These are phyloP conservation scores for Leptopilina syphax DNA, from an alignment of 2,888 invertebrate genomes.

Conservation along the genomic window DNA sequence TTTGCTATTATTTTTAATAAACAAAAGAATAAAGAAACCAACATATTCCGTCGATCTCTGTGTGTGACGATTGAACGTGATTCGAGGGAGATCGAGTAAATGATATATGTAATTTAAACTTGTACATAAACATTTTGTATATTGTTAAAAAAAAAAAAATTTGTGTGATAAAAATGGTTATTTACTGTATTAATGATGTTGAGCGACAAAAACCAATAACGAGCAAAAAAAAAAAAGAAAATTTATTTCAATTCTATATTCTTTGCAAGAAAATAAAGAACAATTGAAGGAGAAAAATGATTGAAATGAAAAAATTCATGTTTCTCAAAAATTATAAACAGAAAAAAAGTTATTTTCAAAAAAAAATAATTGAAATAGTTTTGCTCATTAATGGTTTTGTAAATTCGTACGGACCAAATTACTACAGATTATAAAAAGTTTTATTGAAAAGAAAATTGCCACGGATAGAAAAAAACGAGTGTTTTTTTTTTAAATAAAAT, in stretches of 20 bases:
- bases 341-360: background rate
- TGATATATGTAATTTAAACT: slow-evolving; percentile 74
- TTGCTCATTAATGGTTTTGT: background rate
- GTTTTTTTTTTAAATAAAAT: no score
- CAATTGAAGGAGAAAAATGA: no score
- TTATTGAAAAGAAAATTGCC: background rate
- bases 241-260: slow-evolving; percentile 26
- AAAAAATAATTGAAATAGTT: slow-evolving; percentile 1
- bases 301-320: background rate
- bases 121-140: slow-evolving; percentile 77
- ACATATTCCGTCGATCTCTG: slow-evolving; percentile 41
- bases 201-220: slow-evolving; percentile 41
- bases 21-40: background rate
- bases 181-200: slow-evolving; percentile 67
- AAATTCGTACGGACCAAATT: slow-evolving; percentile 18
- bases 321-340: background rate
- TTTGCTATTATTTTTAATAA: background rate
- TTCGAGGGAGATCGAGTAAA: slow-evolving; percentile 55
- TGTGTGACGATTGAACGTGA: background rate
- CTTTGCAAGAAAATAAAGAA: background rate
- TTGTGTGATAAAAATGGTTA: slow-evolving; percentile 77
- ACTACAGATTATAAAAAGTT: slow-evolving; percentile 19
- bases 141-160: slow-evolving; percentile 74
- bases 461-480: no score
- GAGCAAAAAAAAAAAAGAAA: background rate